Evolutionary conservation across 2,797 vertebrate genomes (phyloP).

Genomic region (Hybognathus amarus): DNA sequence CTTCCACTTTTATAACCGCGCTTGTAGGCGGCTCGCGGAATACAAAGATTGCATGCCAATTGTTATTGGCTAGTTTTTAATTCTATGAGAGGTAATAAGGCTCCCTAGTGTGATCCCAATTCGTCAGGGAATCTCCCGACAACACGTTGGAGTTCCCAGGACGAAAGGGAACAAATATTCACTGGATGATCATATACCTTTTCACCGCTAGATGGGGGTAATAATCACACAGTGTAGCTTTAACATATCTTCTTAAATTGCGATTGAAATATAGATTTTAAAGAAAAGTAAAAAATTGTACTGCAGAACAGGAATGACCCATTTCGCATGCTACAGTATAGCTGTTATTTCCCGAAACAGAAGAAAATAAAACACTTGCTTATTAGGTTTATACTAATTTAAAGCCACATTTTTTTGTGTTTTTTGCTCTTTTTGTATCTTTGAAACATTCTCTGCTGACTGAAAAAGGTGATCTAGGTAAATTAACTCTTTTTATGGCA

Average conservation of each 20-base stretch:
- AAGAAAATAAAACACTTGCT: not conserved
- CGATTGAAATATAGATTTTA: not conserved
- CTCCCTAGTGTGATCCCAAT: too few relatives aligned
- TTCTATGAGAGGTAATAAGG: too few relatives aligned
- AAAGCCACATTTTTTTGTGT: conserved; percentile 40
- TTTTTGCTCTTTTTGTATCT: conserved; percentile 72
- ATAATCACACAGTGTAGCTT: too few relatives aligned
- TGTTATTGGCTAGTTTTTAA: too few relatives aligned
- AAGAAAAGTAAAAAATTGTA: not conserved
- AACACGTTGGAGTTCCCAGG: too few relatives aligned
- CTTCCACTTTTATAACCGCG: too few relatives aligned
- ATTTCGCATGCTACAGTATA: not conserved
- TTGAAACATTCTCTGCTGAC: conserved; percentile 68
- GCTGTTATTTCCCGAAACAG: not conserved
- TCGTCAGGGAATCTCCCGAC: too few relatives aligned
- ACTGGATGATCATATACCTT: too few relatives aligned
- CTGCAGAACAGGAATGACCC: not conserved
- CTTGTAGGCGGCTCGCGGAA: too few relatives aligned
- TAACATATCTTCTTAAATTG: not conserved
- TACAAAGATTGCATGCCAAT: too few relatives aligned
- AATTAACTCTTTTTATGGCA: conserved; percentile 68
- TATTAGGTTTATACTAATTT: conserved; percentile 21
- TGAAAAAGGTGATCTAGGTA: conserved; percentile 83
- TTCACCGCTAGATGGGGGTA: too few relatives aligned
- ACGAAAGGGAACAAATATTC: too few relatives aligned